These are phyloP conservation scores for Sakesphorus luctuosus DNA, from an alignment of 2,113 vertebrate species.

Conservation along the genomic window DNA sequence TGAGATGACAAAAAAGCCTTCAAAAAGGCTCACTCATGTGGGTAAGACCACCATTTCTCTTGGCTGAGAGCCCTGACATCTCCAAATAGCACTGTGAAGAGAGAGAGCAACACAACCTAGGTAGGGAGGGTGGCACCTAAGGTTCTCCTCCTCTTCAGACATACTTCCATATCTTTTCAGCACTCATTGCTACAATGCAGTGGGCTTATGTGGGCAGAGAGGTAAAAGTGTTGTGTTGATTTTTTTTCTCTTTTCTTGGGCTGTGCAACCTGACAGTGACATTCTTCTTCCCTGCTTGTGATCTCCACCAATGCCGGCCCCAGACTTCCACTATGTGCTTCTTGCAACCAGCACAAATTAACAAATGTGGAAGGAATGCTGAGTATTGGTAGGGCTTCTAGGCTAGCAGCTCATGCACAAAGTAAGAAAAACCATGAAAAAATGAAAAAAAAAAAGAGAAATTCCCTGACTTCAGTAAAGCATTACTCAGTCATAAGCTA, in stretches of 20 bases:
- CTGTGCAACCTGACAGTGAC: neutral
- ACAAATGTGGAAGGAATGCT: neutral
- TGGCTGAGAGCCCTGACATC: neutral
- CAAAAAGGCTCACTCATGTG: neutral
- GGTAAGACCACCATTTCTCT: neutral
- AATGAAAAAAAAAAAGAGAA: neutral
- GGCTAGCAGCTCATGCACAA: neutral
- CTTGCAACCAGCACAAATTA: neutral
- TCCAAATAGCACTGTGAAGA: neutral
- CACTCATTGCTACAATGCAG: neutral
- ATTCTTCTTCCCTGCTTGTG: neutral
- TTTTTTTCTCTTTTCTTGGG: neutral
- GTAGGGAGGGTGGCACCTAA: neutral
- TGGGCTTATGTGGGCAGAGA: neutral
- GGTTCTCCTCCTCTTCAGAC: neutral
- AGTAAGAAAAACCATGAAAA: neutral
- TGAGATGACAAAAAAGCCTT: neutral
- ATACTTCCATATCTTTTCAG: neutral
- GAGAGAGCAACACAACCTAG: neutral
- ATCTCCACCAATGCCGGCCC: neutral
- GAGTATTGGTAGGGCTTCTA: neutral
- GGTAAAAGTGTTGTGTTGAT: neutral
- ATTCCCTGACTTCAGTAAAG: neutral
- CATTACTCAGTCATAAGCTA: constrained; percentile 7
- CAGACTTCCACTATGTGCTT: neutral